Percentiles rank a stretch among this genome's conserved stretches.
Conservation (phyloP, 2,888 invertebrate genomes). For the Adela reaumurella region DNA sequence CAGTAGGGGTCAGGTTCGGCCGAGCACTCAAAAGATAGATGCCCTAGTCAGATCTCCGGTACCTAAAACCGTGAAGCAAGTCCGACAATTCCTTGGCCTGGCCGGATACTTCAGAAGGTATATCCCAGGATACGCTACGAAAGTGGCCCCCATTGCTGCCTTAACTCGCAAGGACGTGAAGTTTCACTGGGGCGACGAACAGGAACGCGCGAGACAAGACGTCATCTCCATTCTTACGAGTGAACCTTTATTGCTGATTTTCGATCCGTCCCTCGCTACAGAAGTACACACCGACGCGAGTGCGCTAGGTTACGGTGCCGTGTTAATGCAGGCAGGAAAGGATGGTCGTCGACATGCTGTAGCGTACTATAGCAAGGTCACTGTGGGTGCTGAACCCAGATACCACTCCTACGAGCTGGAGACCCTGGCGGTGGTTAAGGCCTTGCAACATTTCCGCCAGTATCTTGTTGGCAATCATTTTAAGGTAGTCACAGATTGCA, state of each 20-base stretch:
- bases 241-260: constrained; percentile 7
- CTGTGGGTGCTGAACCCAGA: constrained; percentile 10
- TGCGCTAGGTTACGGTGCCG: constrained; percentile 13
- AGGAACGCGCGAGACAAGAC: constrained; percentile 5
- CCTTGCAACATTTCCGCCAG: constrained; percentile 12
- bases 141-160: no score
- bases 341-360: no score
- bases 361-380: constrained; percentile 11
- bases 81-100: no score
- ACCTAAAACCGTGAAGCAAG: no score
- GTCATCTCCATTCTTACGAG: constrained; percentile 3
- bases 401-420: constrained; percentile 8
- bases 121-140: no score
- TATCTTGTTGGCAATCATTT: constrained; percentile 12
- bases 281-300: constrained; percentile 18
- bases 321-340: constrained; percentile 12
- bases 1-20: no score
- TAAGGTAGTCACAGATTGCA: constrained; percentile 4
- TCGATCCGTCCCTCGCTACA: constrained; percentile 8
- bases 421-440: constrained; percentile 12
- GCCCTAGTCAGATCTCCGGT: no score
- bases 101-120: no score
- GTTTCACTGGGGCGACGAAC: constrained; percentile 8
- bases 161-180: no score
- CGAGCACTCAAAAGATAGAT: no score